phyloP scores from a whole-genome alignment of 2,113 vertebrate genomes.

The Lophotis ruficrista region DNA sequence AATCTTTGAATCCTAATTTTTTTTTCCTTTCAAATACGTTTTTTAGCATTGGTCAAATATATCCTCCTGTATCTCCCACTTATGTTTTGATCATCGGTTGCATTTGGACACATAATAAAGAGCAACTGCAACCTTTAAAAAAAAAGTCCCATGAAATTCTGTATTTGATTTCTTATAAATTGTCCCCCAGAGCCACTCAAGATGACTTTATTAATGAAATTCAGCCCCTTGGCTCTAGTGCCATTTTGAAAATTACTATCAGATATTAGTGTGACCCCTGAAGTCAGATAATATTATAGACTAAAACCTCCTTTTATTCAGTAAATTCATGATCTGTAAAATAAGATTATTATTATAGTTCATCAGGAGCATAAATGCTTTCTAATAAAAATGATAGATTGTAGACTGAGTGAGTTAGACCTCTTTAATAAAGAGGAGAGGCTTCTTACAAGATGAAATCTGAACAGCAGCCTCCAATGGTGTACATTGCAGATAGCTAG shows the following conservation, averaged over 20 bases:
- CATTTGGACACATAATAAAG: not conserved
- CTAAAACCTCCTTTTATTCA: not conserved
- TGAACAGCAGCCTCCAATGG: not conserved
- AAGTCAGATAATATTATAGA: not conserved
- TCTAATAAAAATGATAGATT: constrained; percentile 21
- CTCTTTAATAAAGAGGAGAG: not conserved
- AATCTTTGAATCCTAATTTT: not conserved
- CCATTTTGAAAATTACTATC: not conserved
- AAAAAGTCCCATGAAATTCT: not conserved
- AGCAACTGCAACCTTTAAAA: not conserved
- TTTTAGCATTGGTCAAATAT: not conserved
- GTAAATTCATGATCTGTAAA: constrained; percentile 14
- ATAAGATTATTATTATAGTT: not conserved
- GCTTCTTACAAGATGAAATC: not conserved
- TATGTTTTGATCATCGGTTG: not conserved
- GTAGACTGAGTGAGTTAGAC: not conserved
- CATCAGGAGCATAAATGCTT: not conserved
- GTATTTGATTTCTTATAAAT: not conserved
- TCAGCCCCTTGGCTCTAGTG: not conserved
- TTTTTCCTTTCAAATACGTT: not conserved
- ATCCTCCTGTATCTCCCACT: not conserved
- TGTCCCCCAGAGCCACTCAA: not conserved
- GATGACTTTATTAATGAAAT: not conserved
- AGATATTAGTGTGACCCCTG: not conserved
- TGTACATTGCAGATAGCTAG: not conserved